phyloP scores from a whole-genome alignment of 2,113 vertebrate species.

The Indri indri region DNA sequence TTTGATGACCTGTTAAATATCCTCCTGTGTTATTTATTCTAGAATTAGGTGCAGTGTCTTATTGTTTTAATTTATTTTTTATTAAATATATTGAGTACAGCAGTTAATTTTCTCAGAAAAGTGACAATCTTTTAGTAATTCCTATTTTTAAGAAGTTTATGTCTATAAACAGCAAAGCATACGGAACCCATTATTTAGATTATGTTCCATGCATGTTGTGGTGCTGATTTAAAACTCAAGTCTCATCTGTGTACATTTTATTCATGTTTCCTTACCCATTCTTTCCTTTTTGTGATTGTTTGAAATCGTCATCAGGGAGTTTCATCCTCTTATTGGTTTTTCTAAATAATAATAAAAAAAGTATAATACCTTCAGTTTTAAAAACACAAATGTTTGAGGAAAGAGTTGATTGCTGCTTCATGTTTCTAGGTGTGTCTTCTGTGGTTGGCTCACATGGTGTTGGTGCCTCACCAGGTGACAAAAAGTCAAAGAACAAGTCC shows the following conservation, averaged over 20 bases:
- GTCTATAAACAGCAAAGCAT: slow-evolving; percentile 22
- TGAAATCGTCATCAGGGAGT: background rate
- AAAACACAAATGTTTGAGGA: slow-evolving; percentile 11
- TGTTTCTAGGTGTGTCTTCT: slow-evolving; percentile 83
- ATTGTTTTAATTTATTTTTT: slow-evolving; percentile 47
- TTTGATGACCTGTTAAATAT: slow-evolving; percentile 38
- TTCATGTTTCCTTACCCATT: background rate
- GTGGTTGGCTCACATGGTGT: slow-evolving; percentile 64
- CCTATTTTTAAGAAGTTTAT: slow-evolving; percentile 3
- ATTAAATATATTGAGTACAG: background rate
- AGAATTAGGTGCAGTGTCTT: slow-evolving; percentile 49
- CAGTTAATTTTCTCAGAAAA: slow-evolving; percentile 49
- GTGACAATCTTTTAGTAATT: slow-evolving; percentile 39
- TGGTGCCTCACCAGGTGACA: slow-evolving; percentile 83
- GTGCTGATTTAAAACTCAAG: background rate
- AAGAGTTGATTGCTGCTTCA: slow-evolving; percentile 58
- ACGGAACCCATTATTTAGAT: background rate
- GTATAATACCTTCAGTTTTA: background rate
- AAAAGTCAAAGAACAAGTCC: slow-evolving; percentile 84
- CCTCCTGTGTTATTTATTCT: slow-evolving; percentile 41
- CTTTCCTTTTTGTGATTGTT: slow-evolving; percentile 28
- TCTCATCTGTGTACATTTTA: background rate
- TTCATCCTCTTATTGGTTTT: slow-evolving; percentile 10
- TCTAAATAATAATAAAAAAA: background rate
- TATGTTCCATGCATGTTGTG: background rate